Percentiles rank a stretch among this genome's conserved stretches.
These are phyloP conservation scores for Caradrina clavipalpis DNA, from an alignment of 2,888 invertebrate species.

Conservation along the genomic window DNA sequence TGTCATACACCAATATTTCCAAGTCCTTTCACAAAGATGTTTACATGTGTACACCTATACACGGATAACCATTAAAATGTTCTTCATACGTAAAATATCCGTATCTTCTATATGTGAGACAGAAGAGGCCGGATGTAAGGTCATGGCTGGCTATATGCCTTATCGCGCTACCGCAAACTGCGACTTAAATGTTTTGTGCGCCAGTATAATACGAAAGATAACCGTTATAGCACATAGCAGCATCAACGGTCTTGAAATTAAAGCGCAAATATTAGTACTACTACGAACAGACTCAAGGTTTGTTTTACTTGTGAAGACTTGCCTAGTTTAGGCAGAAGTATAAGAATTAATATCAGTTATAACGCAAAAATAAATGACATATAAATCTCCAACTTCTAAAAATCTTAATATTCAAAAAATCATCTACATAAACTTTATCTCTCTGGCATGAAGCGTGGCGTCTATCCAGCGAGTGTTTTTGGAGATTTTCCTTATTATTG, in stretches of 20 bases:
- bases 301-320: conserved; percentile 13
- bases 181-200: conserved; percentile 79
- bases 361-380: background rate
- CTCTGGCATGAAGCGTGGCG: background rate
- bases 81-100: conserved; percentile 34
- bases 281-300: conserved; percentile 19
- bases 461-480: conserved; percentile 6
- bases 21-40: conserved; percentile 8
- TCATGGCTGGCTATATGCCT: conserved; percentile 74
- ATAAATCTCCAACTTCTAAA: background rate
- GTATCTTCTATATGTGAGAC: conserved; percentile 64
- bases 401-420: background rate
- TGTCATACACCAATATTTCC: background rate
- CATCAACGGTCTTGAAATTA: conserved; percentile 60
- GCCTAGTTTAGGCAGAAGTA: background rate
- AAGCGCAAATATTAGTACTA: conserved; percentile 51
- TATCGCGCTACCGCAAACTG: conserved; percentile 77
- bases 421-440: background rate
- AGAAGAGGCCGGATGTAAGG: conserved; percentile 73
- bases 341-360: background rate
- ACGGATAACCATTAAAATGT: conserved; percentile 13
- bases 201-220: conserved; percentile 70
- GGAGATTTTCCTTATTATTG: conserved; percentile 29
- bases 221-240: conserved; percentile 64
- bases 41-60: conserved; percentile 1